Percentiles rank a stretch among this genome's conserved stretches.
Conservation (phyloP, 2,113 vertebrate species). For the Ailuropoda melanoleuca region DNA sequence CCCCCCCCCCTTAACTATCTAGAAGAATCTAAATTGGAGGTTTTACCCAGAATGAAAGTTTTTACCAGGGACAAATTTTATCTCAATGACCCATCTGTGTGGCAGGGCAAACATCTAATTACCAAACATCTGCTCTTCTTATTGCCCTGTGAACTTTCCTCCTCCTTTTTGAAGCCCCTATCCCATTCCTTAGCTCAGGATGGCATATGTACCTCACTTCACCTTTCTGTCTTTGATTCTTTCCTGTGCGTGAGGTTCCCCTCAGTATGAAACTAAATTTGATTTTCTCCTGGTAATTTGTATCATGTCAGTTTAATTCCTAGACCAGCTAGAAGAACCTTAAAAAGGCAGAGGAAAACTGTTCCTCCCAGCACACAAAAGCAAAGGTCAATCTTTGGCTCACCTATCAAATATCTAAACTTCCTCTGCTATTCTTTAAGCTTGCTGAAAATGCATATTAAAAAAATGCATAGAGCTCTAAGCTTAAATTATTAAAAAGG, state of each 20-base stretch:
- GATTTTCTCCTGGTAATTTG: background rate
- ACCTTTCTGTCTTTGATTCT: background rate
- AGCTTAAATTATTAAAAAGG: background rate
- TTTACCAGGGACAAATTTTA: background rate
- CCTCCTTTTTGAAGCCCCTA: background rate
- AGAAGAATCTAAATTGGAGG: background rate
- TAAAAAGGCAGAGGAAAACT: background rate
- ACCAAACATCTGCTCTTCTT: background rate
- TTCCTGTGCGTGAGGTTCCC: background rate
- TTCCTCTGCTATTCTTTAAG: background rate
- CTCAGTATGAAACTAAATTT: background rate
- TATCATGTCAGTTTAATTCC: background rate
- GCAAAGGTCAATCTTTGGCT: background rate
- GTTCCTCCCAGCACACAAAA: background rate
- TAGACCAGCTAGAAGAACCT: background rate
- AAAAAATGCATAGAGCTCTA: background rate
- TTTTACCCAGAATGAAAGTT: background rate
- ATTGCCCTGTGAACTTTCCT: background rate
- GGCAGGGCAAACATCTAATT: background rate
- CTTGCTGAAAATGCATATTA: background rate
- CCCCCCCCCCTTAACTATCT: background rate
- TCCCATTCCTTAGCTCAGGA: background rate
- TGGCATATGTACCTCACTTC: background rate
- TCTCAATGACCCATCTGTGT: background rate
- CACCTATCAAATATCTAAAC: background rate